phyloP scores from a whole-genome alignment of 1,140 invertebrate species.

The Helicoverpa zea region DNA sequence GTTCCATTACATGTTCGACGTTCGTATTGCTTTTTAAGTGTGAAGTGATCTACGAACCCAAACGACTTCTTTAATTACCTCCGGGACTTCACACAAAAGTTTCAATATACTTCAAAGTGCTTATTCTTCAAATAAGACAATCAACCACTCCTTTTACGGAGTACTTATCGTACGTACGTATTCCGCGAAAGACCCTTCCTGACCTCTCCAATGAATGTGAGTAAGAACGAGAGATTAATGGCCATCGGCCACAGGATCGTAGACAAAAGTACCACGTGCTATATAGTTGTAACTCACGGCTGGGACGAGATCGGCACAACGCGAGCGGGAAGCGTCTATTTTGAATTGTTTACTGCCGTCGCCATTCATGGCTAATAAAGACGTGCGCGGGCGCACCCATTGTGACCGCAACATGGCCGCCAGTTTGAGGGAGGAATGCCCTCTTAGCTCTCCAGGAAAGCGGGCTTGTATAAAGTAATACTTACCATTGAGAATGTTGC shows the following conservation, averaged over 20 bases:
- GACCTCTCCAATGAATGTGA: conserved; percentile 10
- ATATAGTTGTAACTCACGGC: conserved; percentile 19
- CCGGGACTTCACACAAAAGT: background rate
- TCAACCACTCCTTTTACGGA: conserved; percentile 1
- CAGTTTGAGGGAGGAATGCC: conserved; percentile 68
- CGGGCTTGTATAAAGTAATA: conserved; percentile 32
- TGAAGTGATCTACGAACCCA: no score
- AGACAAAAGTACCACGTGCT: conserved; percentile 24
- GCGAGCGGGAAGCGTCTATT: conserved; percentile 66
- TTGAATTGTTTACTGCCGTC: conserved; percentile 72
- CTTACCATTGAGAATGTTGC: background rate
- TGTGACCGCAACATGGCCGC: conserved; percentile 63
- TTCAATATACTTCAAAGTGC: background rate
- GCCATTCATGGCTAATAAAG: conserved; percentile 76
- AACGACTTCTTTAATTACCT: background rate
- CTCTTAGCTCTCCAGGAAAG: conserved; percentile 53
- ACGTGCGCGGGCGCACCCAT: conserved; percentile 60
- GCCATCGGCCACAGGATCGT: background rate
- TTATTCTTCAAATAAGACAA: background rate
- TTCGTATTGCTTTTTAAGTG: background rate
- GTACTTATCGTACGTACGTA: background rate
- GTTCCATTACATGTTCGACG: background rate
- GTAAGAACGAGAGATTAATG: conserved; percentile 23
- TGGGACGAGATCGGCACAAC: conserved; percentile 7
- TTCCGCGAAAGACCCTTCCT: conserved; percentile 2